Evolutionary conservation across 1,140 invertebrate species (phyloP), one percentile per base, ranked within the genome.

Genomic region (Caenorhabditis briggsae): DNA sequence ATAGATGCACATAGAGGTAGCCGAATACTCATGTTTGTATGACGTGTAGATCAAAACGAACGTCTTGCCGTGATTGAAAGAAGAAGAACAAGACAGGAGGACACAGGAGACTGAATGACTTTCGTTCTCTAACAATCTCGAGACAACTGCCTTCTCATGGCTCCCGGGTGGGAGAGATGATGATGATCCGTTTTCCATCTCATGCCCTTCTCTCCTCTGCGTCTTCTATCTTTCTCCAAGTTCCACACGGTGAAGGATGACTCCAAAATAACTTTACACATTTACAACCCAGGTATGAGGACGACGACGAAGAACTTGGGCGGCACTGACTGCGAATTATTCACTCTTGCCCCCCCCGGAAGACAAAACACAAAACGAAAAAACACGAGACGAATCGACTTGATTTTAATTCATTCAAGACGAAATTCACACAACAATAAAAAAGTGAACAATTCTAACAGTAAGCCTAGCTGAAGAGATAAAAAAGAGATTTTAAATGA

Each of bases 121-220:
- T 48, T 78, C 70, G 70, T 78, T 78, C 46, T 78, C 46, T 50
- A 11, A 48, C 20, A 61, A 78, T 78, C 70, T 78, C 46, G 70
- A 78, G 70, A 53, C 70, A 78, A 50, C 70, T 78, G 70, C 70
- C 70, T 78, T 78, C 70, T 78, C 70, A 78, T 78, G 70, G 70
- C 70, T 78, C 70, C 70, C 46, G 70, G 70, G 64, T 70, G 64
- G 70, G 70, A 33, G 33, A 33, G 33, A 46, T 46, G 70, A 78
- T 50, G 70, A 78, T 78, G 70, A 78, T 78, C 70, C 46, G 70
- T 78, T 78, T 33, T 78, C 70, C 23, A 78, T 78, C 46, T 46
- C 70, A 78, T 78, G 70, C 70, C 70, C 70, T 78, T 78, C 50
- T n/a, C 11, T 78, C 70, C 5, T 50, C 70, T 78, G 70, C 70